Evolutionary conservation across 30 jellyfish, hydroid and myxozoan genomes (phyloP), one percentile per base, ranked within the genome.

Genomic region (Hydractinia symbiolongicarpus): DNA sequence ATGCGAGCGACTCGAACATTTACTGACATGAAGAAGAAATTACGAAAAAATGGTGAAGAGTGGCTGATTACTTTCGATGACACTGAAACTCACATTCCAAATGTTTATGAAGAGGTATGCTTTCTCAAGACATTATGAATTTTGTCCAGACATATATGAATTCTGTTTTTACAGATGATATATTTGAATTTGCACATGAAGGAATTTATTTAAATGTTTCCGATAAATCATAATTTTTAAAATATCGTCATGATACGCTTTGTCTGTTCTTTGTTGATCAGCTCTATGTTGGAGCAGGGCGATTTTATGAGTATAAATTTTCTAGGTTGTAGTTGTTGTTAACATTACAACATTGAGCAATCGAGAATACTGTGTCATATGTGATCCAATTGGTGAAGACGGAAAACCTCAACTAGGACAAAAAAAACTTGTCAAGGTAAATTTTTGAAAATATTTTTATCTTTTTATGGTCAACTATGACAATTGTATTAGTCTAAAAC

Each of bases 321-420:
- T 50, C 44, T 50, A 93, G 98, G 96, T 93, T 11, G 96, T 88
- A 55, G 90, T 76, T 76, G 86, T 78, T 9, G 95, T 93, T 8
- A 54, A 74, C 17, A 93, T 93, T 66, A 84, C 95, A 44, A 93
- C 98, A 68, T 60, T 93, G 78, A 93, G 75, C 81, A 93, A 93
- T 89, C 57, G 98, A 72, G 96, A 93, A 53, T 93, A 93, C 76
- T 93, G 98, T 71, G 96, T 93, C 76, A 88, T 93, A 49, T 70
- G 86, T 74, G 98, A 93, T 61, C 98, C 98, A 4, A 96, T 93
- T 53, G 98, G 96, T 20, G 79, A 79, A 52, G 98, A 93, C 61
- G 98, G 98, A 20, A 93, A 87, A 72, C 98, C 98, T 16, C 98
- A 93, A 55, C 90, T 93, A 50, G 98, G 98, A 10, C 98, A 93